These are phyloP conservation scores for Bembecia ichneumoniformis DNA, from an alignment of 2,888 invertebrate genomes.

Conservation along the genomic window DNA sequence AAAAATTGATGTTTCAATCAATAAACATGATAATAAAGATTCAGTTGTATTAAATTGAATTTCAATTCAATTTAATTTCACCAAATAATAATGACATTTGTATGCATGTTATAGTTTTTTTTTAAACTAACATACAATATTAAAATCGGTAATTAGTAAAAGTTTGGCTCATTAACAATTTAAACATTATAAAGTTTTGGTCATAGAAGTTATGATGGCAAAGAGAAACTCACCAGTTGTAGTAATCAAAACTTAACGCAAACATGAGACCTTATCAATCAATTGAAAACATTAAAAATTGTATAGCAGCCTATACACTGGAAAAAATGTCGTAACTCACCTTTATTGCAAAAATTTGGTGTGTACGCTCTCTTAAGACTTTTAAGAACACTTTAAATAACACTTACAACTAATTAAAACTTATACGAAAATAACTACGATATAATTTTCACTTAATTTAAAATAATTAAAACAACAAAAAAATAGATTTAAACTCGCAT, in stretches of 20 bases:
- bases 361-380: not conserved
- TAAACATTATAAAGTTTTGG: too few relatives aligned
- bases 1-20: too few relatives aligned
- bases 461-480: slow-evolving; percentile 32
- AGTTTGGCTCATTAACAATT: too few relatives aligned
- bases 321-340: not conserved
- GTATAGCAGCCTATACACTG: not conserved
- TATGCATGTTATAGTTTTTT: not conserved
- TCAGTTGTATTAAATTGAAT: too few relatives aligned
- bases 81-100: not conserved
- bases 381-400: slow-evolving; percentile 13
- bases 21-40: too few relatives aligned
- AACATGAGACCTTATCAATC: not conserved
- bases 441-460: slow-evolving; percentile 26
- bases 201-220: too few relatives aligned
- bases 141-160: too few relatives aligned
- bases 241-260: not conserved
- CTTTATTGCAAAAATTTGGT: not conserved
- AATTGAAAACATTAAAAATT: not conserved
- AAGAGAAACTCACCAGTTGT: too few relatives aligned
- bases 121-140: too few relatives aligned
- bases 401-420: slow-evolving; percentile 25
- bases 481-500: slow-evolving; percentile 24
- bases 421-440: slow-evolving; percentile 33
- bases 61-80: too few relatives aligned